Conservation (phyloP, 1,140 invertebrate genomes). For the Ips typographus region DNA sequence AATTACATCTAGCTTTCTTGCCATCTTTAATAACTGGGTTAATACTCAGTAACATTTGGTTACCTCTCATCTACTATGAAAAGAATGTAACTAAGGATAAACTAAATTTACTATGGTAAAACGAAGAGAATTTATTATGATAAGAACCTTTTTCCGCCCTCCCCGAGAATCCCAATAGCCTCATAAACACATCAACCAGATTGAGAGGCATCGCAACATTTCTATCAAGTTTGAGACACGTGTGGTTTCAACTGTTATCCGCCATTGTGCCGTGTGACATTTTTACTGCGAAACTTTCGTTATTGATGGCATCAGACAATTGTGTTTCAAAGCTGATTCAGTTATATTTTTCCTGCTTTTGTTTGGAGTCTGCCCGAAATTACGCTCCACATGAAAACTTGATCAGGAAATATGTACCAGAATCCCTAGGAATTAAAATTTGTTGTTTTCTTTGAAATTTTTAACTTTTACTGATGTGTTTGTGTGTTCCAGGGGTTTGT, state of each 20-base stretch:
- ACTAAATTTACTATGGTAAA: background rate
- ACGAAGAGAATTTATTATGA: background rate
- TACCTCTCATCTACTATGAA: too few relatives aligned
- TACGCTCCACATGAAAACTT: too few relatives aligned
- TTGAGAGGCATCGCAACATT: slow-evolving; percentile 29
- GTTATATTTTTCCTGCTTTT: slow-evolving; percentile 27
- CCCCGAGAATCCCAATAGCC: slow-evolving; percentile 11
- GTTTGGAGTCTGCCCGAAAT: background rate
- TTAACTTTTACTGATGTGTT: background rate
- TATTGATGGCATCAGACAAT: slow-evolving; percentile 30
- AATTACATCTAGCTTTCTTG: too few relatives aligned
- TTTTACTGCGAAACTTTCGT: slow-evolving; percentile 31
- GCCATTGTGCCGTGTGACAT: slow-evolving; percentile 28
- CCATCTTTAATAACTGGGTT: too few relatives aligned
- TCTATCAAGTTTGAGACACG: slow-evolving; percentile 28
- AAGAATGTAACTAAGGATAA: too few relatives aligned
- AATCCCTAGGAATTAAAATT: too few relatives aligned
- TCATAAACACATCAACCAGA: slow-evolving; percentile 29
- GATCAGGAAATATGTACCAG: too few relatives aligned
- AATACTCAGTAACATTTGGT: too few relatives aligned
- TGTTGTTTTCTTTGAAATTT: too few relatives aligned
- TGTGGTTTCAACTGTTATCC: slow-evolving; percentile 29
- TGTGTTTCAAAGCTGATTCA: slow-evolving; percentile 29
- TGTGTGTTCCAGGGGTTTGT: slow-evolving; percentile 32
- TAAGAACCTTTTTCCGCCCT: slow-evolving; percentile 16